phyloP scores from a whole-genome alignment of 2,888 invertebrate genomes.

The Monochamus alternatus region DNA sequence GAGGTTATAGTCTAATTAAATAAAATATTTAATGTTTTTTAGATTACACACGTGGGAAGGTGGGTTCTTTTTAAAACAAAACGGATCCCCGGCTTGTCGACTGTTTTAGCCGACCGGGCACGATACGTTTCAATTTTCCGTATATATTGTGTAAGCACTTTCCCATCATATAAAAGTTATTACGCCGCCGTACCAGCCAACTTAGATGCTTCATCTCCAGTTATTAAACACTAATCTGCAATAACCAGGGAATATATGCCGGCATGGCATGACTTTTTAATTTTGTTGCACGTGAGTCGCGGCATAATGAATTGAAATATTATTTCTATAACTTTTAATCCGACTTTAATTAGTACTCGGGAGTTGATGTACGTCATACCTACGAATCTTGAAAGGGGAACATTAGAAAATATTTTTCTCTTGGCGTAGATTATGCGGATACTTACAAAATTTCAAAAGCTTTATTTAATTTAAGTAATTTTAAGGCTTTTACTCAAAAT shows the following conservation, averaged over 20 bases:
- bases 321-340: constrained; percentile 41
- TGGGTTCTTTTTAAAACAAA: constrained; percentile 15
- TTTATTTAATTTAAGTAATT: too few relatives aligned
- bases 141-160: constrained; percentile 31
- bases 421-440: too few relatives aligned
- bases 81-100: constrained; percentile 21
- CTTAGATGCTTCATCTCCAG: constrained; percentile 59
- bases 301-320: constrained; percentile 25
- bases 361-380: background rate
- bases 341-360: constrained; percentile 30
- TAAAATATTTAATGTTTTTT: constrained; percentile 47
- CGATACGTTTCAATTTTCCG: constrained; percentile 29
- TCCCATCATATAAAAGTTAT: constrained; percentile 52
- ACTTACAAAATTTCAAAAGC: too few relatives aligned
- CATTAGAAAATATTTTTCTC: too few relatives aligned
- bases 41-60: constrained; percentile 33
- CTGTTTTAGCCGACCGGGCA: constrained; percentile 23
- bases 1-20: constrained; percentile 64
- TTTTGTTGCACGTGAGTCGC: constrained; percentile 27
- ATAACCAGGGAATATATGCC: constrained; percentile 58
- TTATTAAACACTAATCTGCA: constrained; percentile 64
- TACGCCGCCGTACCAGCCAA: constrained; percentile 46
- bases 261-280: constrained; percentile 46
- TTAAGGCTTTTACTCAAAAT: too few relatives aligned
- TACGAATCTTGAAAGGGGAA: background rate